Percentiles rank a stretch among this genome's conserved stretches.
Conservation (phyloP, 2,113 vertebrate species). For the Eonycteris spelaea region DNA sequence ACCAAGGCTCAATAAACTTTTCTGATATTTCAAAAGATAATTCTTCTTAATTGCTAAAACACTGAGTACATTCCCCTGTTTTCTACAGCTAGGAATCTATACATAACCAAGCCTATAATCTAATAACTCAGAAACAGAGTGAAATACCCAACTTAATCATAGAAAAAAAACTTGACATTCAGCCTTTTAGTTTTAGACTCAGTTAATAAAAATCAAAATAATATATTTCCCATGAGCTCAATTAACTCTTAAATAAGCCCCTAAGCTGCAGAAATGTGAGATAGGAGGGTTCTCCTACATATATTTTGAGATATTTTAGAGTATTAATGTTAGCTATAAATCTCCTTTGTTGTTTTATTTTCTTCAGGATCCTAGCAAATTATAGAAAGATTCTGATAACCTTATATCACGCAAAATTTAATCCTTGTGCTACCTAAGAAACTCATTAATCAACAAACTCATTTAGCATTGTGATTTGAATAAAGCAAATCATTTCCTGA, state of each 20-base stretch:
- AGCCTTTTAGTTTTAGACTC: constrained; percentile 33
- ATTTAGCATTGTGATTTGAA: background rate
- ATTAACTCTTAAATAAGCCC: constrained; percentile 26
- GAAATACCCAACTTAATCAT: constrained; percentile 14
- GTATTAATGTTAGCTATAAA: background rate
- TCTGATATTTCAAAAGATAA: constrained; percentile 61
- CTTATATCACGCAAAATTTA: background rate
- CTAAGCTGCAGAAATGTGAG: background rate
- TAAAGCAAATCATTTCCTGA: background rate
- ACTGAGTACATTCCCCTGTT: background rate
- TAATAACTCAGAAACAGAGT: constrained; percentile 38
- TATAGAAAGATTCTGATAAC: background rate
- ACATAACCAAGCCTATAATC: constrained; percentile 54
- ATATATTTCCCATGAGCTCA: background rate
- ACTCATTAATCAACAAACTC: background rate
- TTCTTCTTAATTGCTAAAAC: constrained; percentile 56
- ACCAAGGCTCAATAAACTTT: constrained; percentile 36
- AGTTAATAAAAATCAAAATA: constrained; percentile 42
- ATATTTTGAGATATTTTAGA: background rate
- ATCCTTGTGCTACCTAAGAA: background rate
- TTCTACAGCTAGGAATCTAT: constrained; percentile 36
- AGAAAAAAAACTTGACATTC: constrained; percentile 46
- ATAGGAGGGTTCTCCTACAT: background rate
- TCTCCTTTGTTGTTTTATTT: constrained; percentile 20
- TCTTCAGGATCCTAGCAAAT: background rate